Evolutionary conservation across 2,888 invertebrate genomes (phyloP), one percentile per base, ranked within the genome.

Genomic region (Lasioglossum morio): DNA sequence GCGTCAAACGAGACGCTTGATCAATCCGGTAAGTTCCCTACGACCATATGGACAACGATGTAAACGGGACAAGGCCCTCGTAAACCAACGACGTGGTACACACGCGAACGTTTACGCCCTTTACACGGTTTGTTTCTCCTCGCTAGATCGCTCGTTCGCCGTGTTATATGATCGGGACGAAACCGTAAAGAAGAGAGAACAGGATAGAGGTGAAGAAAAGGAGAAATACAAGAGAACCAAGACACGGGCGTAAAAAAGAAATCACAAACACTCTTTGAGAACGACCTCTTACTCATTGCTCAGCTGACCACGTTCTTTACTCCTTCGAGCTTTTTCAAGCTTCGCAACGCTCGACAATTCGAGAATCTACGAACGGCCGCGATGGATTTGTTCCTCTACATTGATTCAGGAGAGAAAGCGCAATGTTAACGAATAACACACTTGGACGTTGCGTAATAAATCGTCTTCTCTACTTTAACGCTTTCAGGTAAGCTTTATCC

Each of bases 1-100:
- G 37, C 66, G 37, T 69, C 66, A 4, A 37, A 69, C 66, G 34
- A 37, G 66, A 69, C 34, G 34, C 37, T 69, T 69, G 34, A 69
- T 69, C 66, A 69, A 69, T 69, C 66, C 37, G 66, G 34, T 10
- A 23, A 37, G 66, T 69, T 37, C 37, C 30, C 16, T n/a, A 40
- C 70, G 37, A 23, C 23, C 37, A 4, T 70, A 70, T 40, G 70
- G 37, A n/a, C 37, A n/a, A 0, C 37, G 80, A 69, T 63, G 48
- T 70, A 43, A 69, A 46, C n/a, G 69, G 77, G 77, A 82, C 84
- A 78, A 79, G 16, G 27, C 40, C n/a, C 76, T 79, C 81, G 76
- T 88, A 88, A 89, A 88, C 81, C 82, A 76, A 37, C 73, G 66
- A 73, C 78, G 57, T 66, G 78, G 73, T 80, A 80, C 82, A 72